Evolutionary conservation across 2,888 invertebrate genomes (phyloP).

Genomic region (Drosophila kambysellisi): DNA sequence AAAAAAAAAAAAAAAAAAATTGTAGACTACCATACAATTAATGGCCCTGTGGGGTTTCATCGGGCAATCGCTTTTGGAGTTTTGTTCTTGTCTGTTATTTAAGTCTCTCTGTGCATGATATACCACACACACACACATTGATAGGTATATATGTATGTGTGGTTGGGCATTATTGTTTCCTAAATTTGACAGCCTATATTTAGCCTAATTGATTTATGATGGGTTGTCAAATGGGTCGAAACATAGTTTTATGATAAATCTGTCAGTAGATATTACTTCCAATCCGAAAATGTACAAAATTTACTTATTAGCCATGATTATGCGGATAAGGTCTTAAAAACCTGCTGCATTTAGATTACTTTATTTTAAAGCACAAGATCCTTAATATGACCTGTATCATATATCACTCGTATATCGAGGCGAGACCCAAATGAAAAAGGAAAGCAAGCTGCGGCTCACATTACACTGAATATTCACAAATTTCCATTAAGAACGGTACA

Average conservation of each 20-base stretch:
- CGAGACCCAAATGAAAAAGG: conserved; percentile 15
- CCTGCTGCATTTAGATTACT: neutral
- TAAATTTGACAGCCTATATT: conserved; percentile 13
- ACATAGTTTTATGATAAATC: neutral
- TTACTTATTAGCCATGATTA: neutral
- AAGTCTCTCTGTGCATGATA: conserved; percentile 14
- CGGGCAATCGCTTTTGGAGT: conserved; percentile 57
- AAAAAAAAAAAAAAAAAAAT: conserved; percentile 31
- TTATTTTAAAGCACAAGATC: conserved; percentile 7
- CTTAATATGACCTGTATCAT: neutral
- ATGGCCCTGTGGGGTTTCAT: conserved; percentile 80
- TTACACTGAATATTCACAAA: conserved; percentile 54
- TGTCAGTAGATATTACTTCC: neutral
- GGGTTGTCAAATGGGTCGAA: conserved; percentile 3
- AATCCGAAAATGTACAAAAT: neutral
- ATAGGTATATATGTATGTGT: neutral
- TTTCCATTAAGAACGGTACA: conserved; percentile 65
- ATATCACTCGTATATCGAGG: conserved; percentile 13
- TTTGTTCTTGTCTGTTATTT: conserved; percentile 40
- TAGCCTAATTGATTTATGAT: conserved; percentile 24
- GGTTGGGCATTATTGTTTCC: conserved; percentile 9
- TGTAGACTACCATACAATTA: conserved; percentile 74
- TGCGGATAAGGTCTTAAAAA: neutral
- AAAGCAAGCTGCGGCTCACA: conserved; percentile 24
- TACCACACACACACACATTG: neutral